Evolutionary conservation across 1,140 invertebrate species (phyloP).

Genomic region (Druon quercuslanigerum): DNA sequence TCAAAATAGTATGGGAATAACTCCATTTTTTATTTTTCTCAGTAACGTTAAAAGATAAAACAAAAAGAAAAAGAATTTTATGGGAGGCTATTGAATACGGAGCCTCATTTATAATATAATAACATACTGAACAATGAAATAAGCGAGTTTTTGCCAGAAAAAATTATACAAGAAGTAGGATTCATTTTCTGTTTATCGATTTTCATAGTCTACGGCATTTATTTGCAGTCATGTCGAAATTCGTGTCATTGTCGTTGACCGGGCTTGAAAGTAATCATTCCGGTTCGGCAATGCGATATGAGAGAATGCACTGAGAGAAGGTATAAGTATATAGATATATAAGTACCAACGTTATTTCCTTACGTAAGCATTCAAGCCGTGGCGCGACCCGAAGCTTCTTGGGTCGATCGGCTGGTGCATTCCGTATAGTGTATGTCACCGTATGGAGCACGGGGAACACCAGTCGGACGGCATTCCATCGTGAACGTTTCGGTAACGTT

Average conservation of each 20-base stretch:
- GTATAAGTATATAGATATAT: slow-evolving; percentile 34
- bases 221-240: not conserved
- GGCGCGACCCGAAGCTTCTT: slow-evolving; percentile 59
- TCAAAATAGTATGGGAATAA: no score
- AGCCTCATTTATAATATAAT: no score
- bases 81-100: no score
- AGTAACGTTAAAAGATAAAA: no score
- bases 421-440: slow-evolving; percentile 65
- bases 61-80: no score
- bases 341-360: slow-evolving; percentile 58
- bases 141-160: no score
- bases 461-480: slow-evolving; percentile 71
- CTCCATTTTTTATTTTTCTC: no score
- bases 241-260: not conserved
- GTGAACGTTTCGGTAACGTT: slow-evolving; percentile 71
- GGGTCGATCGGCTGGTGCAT: slow-evolving; percentile 49
- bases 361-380: slow-evolving; percentile 62
- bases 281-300: slow-evolving; percentile 33
- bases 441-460: slow-evolving; percentile 62
- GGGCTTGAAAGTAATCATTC: not conserved
- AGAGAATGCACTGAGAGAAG: slow-evolving; percentile 21
- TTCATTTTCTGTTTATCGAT: no score
- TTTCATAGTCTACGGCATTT: no score
- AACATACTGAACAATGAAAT: no score
- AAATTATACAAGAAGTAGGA: no score